These are phyloP conservation scores for Tenthredo scrophulariae DNA, from an alignment of 2,888 invertebrate genomes.

Conservation along the genomic window DNA sequence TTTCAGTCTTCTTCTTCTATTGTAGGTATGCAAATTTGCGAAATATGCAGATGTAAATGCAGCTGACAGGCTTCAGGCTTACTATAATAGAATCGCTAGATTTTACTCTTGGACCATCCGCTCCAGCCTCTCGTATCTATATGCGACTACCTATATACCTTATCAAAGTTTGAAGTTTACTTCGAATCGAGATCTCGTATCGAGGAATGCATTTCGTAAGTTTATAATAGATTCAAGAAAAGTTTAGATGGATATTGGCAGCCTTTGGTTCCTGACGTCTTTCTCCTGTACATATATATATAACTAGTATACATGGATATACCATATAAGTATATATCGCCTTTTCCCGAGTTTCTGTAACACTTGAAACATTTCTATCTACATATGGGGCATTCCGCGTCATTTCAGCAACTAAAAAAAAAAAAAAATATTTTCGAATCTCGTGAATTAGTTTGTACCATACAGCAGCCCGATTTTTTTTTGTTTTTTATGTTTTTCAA, in stretches of 20 bases:
- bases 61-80: conserved; percentile 8
- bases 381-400: background rate
- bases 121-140: background rate
- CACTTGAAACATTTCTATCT: background rate
- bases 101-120: background rate
- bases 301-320: background rate
- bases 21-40: background rate
- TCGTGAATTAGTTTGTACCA: no score
- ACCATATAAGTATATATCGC: background rate
- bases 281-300: background rate
- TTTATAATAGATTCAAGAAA: conserved; percentile 28
- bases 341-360: background rate
- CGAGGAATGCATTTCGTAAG: conserved; percentile 30
- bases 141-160: no score
- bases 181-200: background rate
- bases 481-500: no score
- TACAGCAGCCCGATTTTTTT: no score
- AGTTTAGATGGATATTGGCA: conserved; percentile 24
- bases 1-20: background rate
- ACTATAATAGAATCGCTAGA: conserved; percentile 1
- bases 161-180: conserved; percentile 23
- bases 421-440: no score
- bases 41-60: background rate
- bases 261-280: background rate
- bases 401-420: no score